phyloP scores from a whole-genome alignment of 2,888 invertebrate genomes.

The Gasteruption jaculator region DNA sequence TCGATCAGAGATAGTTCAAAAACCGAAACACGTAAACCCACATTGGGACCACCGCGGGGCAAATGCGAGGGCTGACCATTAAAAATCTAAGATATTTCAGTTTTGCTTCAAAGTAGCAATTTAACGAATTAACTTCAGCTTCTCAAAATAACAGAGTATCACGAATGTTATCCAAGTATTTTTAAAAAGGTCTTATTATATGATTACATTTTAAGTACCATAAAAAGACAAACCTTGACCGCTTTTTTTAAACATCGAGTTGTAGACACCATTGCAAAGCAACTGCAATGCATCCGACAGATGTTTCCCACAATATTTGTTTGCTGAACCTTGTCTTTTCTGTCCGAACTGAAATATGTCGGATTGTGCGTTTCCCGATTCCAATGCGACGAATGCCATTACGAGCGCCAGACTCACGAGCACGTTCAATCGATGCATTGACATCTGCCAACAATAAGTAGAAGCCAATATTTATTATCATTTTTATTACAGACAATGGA shows the following conservation, averaged over 20 bases:
- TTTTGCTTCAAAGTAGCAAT: too few species aligned
- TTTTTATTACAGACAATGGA: too few species aligned
- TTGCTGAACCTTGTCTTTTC: conserved; percentile 24
- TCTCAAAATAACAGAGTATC: too few species aligned
- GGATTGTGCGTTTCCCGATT: conserved; percentile 32
- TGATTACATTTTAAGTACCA: too few species aligned
- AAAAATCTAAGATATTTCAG: too few species aligned
- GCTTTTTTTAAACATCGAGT: conserved; percentile 45
- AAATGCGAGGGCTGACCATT: too few species aligned
- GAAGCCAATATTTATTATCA: background rate
- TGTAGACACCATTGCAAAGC: conserved; percentile 48
- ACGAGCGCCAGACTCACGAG: conserved; percentile 34
- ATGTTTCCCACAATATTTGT: conserved; percentile 46
- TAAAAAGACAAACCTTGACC: conserved; percentile 37
- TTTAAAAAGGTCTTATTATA: too few species aligned
- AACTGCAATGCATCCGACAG: conserved; percentile 44
- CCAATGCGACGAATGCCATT: conserved; percentile 30
- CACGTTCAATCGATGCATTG: conserved; percentile 33
- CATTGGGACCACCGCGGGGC: too few species aligned
- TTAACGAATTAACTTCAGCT: too few species aligned
- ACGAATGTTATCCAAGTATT: too few species aligned
- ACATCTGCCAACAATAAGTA: conserved; percentile 39
- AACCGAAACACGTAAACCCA: too few species aligned
- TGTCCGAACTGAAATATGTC: conserved; percentile 30
- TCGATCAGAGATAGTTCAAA: too few species aligned